These are phyloP conservation scores for Mechanitis mazaeus DNA, from an alignment of 2,888 invertebrate species.

Conservation along the genomic window DNA sequence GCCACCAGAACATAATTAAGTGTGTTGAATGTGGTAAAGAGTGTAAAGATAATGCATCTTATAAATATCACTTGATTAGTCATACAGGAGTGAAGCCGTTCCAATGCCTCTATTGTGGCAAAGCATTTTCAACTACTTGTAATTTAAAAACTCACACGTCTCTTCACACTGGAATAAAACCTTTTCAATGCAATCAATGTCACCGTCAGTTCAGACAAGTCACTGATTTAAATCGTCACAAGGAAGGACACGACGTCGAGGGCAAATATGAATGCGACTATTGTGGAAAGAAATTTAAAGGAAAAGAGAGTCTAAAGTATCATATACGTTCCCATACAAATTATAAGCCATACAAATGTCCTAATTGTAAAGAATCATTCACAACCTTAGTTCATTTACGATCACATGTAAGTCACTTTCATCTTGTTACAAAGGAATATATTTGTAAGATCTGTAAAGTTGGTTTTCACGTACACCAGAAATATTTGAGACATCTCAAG, in stretches of 20 bases:
- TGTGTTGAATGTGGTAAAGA: conserved; percentile 20
- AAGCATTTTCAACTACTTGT: conserved; percentile 8
- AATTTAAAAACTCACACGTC: conserved; percentile 10
- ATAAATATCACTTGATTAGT: conserved; percentile 10
- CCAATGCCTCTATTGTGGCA: conserved; percentile 19
- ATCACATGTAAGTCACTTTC: not conserved
- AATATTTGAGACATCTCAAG: not conserved
- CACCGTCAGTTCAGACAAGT: conserved; percentile 6
- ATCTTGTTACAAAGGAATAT: conserved; percentile 8
- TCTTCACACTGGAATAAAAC: conserved; percentile 11
- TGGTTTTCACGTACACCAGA: not conserved
- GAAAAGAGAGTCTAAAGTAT: conserved; percentile 9
- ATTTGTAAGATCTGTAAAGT: conserved; percentile 8
- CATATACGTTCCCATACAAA: conserved; percentile 16
- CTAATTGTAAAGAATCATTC: conserved; percentile 7
- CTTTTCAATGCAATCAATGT: conserved; percentile 13
- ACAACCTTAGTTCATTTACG: conserved; percentile 6
- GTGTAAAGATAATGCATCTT: not conserved
- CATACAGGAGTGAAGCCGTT: conserved; percentile 17
- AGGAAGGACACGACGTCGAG: not conserved
- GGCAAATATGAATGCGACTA: conserved; percentile 10
- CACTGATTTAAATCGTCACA: conserved; percentile 10
- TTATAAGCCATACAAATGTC: conserved; percentile 16
- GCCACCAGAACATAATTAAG: conserved; percentile 3
- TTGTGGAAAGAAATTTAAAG: conserved; percentile 13